phyloP scores from a whole-genome alignment of 2,113 vertebrate species.

The Cinclus mexicanus region DNA sequence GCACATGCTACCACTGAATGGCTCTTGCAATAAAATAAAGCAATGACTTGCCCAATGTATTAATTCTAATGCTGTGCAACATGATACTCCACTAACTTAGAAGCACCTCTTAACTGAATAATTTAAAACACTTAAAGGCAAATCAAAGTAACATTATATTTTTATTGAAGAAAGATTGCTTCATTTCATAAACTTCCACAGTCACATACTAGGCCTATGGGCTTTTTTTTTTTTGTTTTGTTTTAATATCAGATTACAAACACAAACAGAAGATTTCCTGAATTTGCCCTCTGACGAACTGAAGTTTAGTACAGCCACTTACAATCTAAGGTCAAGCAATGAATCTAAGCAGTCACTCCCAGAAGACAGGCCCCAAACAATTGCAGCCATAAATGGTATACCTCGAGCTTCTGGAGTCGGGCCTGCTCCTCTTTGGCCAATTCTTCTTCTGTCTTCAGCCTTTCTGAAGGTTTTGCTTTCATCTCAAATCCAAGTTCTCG shows the following conservation, averaged over 20 bases:
- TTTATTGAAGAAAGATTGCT: neutral
- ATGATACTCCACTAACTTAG: neutral
- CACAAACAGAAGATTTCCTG: slow-evolving; percentile 17
- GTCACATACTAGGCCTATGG: neutral
- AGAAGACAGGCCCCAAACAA: neutral
- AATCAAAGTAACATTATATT: neutral
- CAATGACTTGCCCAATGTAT: neutral
- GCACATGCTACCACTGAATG: neutral
- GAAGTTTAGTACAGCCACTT: neutral
- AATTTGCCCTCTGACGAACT: neutral
- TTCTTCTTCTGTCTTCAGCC: slow-evolving; percentile 90
- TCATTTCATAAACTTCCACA: neutral
- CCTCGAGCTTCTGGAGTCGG: slow-evolving; percentile 87
- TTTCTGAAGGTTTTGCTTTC: slow-evolving; percentile 93
- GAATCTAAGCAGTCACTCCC: neutral
- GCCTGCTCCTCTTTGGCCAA: slow-evolving; percentile 85
- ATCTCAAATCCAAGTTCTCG: slow-evolving; percentile 96
- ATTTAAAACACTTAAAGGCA: neutral
- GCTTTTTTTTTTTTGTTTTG: neutral
- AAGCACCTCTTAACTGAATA: neutral
- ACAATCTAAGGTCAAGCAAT: neutral
- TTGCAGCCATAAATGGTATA: slow-evolving; percentile 35
- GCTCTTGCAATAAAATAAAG: neutral
- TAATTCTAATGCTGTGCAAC: neutral
- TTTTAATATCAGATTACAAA: neutral